A percentile compares a stretch with the other conserved stretches of the same genome.
phyloP scores from a whole-genome alignment of 2,113 vertebrate genomes.

The Pseudorhombus dupliciocellatus region DNA sequence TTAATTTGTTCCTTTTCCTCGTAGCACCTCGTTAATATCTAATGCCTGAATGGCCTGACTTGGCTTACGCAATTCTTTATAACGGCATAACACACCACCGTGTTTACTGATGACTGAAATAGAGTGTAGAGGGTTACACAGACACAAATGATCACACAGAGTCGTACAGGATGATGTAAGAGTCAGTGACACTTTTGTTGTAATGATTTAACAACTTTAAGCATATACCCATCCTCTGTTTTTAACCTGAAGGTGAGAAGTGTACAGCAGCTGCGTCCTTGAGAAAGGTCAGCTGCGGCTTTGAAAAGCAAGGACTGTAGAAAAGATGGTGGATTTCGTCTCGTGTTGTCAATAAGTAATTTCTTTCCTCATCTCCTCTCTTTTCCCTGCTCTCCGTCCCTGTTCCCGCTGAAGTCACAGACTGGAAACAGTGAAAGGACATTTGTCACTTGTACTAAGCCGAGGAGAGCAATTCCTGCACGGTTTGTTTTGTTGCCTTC shows the following conservation, averaged over 20 bases:
- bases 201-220: too few relatives aligned
- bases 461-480: constrained; percentile 18
- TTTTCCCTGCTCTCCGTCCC: neutral
- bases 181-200: too few relatives aligned
- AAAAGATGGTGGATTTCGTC: neutral
- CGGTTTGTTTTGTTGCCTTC: constrained; percentile 35
- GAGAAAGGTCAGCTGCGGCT: neutral
- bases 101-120: too few relatives aligned
- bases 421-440: neutral
- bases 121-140: too few relatives aligned
- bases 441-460: constrained; percentile 32
- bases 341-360: constrained; percentile 3
- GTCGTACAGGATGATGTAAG: too few relatives aligned
- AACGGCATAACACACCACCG: too few relatives aligned
- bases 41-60: too few relatives aligned
- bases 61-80: neutral
- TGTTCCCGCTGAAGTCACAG: constrained; percentile 8
- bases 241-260: neutral
- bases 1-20: neutral
- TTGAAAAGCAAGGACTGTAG: neutral
- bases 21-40: neutral
- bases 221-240: too few relatives aligned
- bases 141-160: too few relatives aligned
- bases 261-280: neutral
- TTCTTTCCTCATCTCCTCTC: neutral